phyloP scores from a whole-genome alignment of 2,113 vertebrate species.

The Chaetura pelagica region DNA sequence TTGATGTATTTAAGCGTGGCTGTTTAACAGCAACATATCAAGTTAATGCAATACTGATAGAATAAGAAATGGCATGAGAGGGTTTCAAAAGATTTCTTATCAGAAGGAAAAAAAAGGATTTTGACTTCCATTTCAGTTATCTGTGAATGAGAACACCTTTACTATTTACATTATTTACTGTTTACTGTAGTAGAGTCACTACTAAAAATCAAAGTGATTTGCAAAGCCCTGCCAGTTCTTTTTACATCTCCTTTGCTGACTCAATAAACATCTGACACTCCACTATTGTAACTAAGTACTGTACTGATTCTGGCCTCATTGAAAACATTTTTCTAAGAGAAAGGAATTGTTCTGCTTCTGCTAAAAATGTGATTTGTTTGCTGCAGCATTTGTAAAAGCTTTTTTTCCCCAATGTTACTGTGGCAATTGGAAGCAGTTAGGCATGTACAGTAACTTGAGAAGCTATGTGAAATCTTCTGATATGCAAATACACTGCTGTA shows the following conservation, averaged over 20 bases:
- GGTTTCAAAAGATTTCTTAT: slow-evolving; percentile 64
- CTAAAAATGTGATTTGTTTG: slow-evolving; percentile 52
- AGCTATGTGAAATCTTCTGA: slow-evolving; percentile 52
- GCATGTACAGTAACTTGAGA: slow-evolving; percentile 23
- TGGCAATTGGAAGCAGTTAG: slow-evolving; percentile 40
- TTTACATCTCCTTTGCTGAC: slow-evolving; percentile 54
- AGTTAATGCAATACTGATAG: slow-evolving; percentile 67
- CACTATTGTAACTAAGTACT: slow-evolving; percentile 51
- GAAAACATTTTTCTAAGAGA: slow-evolving; percentile 55
- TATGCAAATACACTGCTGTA: slow-evolving; percentile 54
- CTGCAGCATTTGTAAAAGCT: slow-evolving; percentile 21
- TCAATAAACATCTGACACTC: slow-evolving; percentile 66
- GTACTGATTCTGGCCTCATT: slow-evolving; percentile 35
- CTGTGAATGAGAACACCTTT: slow-evolving; percentile 61
- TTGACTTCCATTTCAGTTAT: slow-evolving; percentile 66
- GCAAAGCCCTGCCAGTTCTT: slow-evolving; percentile 62
- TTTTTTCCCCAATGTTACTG: not conserved
- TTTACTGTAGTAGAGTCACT: slow-evolving; percentile 64
- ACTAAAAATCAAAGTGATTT: slow-evolving; percentile 74
- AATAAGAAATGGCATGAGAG: slow-evolving; percentile 63
- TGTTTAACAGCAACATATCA: slow-evolving; percentile 72
- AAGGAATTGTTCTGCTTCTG: slow-evolving; percentile 50
- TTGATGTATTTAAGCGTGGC: slow-evolving; percentile 69
- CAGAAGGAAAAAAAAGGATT: slow-evolving; percentile 29
- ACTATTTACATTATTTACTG: slow-evolving; percentile 71